Conservation (phyloP, 2,888 invertebrate species). For the Linnaemya tessellans region DNA sequence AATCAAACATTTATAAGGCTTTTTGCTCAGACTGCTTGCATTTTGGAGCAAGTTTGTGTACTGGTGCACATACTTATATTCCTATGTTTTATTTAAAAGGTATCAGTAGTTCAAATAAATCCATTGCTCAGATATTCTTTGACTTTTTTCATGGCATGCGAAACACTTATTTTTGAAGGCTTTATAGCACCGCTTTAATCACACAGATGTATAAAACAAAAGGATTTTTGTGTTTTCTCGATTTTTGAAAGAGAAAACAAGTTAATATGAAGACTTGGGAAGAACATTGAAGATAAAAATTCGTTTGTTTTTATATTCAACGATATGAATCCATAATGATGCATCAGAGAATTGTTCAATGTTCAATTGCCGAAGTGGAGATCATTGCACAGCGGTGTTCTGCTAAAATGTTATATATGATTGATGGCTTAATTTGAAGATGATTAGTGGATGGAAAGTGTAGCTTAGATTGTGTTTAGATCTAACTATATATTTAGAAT, state of each 20-base stretch:
- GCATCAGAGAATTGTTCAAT: slow-evolving; percentile 47
- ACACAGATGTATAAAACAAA: slow-evolving; percentile 58
- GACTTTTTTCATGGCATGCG: slow-evolving; percentile 26
- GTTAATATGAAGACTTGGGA: slow-evolving; percentile 3
- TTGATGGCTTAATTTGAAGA: slow-evolving; percentile 69
- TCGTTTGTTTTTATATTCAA: slow-evolving; percentile 10
- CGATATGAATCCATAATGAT: slow-evolving; percentile 52
- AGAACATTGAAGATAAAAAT: neutral
- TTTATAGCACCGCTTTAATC: slow-evolving; percentile 68
- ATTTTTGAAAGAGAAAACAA: neutral
- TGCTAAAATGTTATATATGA: slow-evolving; percentile 57
- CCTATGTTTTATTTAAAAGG: slow-evolving; percentile 56
- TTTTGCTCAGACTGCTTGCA: slow-evolving; percentile 36
- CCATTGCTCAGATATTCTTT: slow-evolving; percentile 43
- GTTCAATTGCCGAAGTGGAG: slow-evolving; percentile 61
- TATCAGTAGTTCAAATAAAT: slow-evolving; percentile 54
- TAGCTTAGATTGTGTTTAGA: no score
- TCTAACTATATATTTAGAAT: no score
- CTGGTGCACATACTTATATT: neutral
- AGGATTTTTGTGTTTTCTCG: neutral
- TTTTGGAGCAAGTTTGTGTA: slow-evolving; percentile 77
- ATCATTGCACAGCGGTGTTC: slow-evolving; percentile 63
- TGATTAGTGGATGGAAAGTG: slow-evolving; percentile 33
- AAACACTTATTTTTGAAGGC: slow-evolving; percentile 48
- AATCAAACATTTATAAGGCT: slow-evolving; percentile 76